Percentiles rank a stretch among this genome's conserved stretches.
These are phyloP conservation scores for Tragopan temminckii DNA, from an alignment of 2,797 vertebrate genomes.

Conservation along the genomic window DNA sequence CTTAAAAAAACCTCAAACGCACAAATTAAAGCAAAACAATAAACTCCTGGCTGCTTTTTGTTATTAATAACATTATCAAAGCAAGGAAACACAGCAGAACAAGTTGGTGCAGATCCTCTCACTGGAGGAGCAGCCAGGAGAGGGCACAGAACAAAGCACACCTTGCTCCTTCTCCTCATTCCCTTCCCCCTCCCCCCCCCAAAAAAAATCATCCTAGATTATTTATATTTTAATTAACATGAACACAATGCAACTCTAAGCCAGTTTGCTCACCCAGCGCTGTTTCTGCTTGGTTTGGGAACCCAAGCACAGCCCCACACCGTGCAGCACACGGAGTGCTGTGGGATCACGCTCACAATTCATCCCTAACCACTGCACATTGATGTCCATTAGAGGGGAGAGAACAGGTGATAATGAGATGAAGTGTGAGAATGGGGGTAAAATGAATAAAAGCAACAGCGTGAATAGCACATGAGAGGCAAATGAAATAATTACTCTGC, in stretches of 20 bases:
- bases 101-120: constrained; percentile 13
- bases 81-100: neutral
- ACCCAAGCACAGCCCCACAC: neutral
- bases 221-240: constrained; percentile 68
- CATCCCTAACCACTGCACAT: constrained; percentile 69
- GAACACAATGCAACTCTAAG: neutral
- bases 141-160: neutral
- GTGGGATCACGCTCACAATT: constrained; percentile 62
- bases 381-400: constrained; percentile 70
- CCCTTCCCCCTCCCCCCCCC: no score
- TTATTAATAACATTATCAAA: neutral
- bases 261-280: neutral
- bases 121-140: neutral
- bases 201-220: neutral
- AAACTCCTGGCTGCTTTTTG: neutral
- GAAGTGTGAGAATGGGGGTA: constrained; percentile 53
- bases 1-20: constrained; percentile 35
- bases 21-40: constrained; percentile 48
- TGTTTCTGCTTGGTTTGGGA: neutral
- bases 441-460: constrained; percentile 64
- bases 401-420: constrained; percentile 74
- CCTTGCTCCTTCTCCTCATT: neutral
- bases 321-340: neutral
- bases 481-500: constrained; percentile 79
- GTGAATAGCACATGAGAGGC: constrained; percentile 59